These are phyloP conservation scores for Dinomys branickii DNA, from an alignment of 2,113 vertebrate species.

Conservation along the genomic window DNA sequence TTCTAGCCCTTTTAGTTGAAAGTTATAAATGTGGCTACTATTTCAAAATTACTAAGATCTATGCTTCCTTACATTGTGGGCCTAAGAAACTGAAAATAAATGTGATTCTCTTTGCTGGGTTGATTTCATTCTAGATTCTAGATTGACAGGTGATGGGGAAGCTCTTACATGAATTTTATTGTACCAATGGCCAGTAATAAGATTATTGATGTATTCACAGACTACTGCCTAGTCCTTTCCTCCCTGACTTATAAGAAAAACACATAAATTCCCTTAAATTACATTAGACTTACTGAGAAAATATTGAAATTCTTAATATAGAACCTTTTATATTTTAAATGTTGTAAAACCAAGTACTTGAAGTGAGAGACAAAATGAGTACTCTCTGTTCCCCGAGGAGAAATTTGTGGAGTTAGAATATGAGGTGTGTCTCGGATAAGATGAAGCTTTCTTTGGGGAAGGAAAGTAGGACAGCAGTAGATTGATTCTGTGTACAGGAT, in stretches of 20 bases:
- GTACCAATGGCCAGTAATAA: neutral
- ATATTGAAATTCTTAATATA: neutral
- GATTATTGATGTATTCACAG: neutral
- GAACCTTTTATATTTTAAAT: neutral
- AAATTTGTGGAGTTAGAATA: neutral
- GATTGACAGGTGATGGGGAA: neutral
- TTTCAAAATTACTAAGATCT: too few species aligned
- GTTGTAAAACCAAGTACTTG: neutral
- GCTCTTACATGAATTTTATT: neutral
- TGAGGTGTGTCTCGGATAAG: neutral
- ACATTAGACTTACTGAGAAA: neutral
- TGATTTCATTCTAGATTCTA: neutral
- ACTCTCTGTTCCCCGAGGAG: neutral
- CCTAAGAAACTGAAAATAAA: neutral
- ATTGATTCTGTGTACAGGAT: neutral
- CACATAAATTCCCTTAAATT: neutral
- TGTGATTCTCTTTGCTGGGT: neutral
- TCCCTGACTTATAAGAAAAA: neutral
- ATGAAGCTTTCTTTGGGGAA: neutral
- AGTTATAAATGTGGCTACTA: too few species aligned
- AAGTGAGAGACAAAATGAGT: neutral
- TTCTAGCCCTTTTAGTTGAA: neutral
- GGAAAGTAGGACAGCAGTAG: neutral
- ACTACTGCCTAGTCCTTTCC: neutral
- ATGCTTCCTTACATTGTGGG: neutral